Evolutionary conservation across 2,113 vertebrate genomes (phyloP), one percentile per base, ranked within the genome.

Genomic region (Megalops atlanticus): DNA sequence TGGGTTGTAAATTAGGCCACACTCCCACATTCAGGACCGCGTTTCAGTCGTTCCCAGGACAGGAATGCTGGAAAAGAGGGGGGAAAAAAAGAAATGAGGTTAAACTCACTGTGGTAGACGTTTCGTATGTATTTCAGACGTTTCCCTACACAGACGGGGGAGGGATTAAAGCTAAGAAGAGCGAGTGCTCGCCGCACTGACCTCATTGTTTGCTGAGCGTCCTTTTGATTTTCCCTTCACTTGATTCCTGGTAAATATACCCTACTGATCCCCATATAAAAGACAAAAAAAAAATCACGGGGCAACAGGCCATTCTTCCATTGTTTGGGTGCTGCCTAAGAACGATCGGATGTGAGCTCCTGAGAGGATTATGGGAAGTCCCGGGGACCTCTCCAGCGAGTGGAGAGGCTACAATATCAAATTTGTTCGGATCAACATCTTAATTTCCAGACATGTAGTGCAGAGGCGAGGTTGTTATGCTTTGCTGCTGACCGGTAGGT

Each of bases 211-310:
- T 80, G 41, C 18, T 39, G 33, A n/a, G 43, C 16, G 15, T 31
- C 36, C 31, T 81, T 69, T 82, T 38, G n/a, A n/a, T 79, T 41
- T 58, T 12, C 71, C 27, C 76, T 49, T 73, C 70, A 79, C 36
- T 81, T 71, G 58, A 54, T 58, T 54, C 41, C 47, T 74, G 18
- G 16, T 74, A 79, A 79, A 68, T 43, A 83, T 43, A n/a, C 68
- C 45, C 54, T 74, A 33, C 52, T 74, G 76, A 74, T 74, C 38
- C 40, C 5, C 75, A 49, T 69, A 72, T 47, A 76, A 40, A 77
- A 52, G 80, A 74, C 39, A 49, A 31, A 49, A 31, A 49, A 80
- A n/a, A 27, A 35, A 77, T 64, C 14, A 77, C 52, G 52, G n/a
- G 76, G 35, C 76, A 40, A 49, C n/a, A 21, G 52, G 33, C 52